Percentiles rank a stretch among this genome's conserved stretches.
Evolutionary conservation across 2,888 invertebrate species (phyloP).

Genomic region (Scelioninae gen. 1): DNA sequence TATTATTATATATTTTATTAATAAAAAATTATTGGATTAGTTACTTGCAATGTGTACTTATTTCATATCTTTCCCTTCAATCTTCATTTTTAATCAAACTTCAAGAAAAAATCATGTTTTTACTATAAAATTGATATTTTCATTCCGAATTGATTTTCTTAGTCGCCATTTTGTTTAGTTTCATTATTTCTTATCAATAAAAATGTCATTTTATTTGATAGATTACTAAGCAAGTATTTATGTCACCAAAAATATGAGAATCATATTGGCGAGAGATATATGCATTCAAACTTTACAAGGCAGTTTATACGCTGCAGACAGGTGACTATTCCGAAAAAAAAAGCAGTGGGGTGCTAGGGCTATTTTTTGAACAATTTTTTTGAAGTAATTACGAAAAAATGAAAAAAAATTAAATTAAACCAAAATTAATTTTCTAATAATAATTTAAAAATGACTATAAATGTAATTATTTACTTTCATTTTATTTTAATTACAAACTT

Average conservation of each 20-base stretch:
- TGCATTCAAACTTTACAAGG: too few species aligned
- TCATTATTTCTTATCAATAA: not conserved
- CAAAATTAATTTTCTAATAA: too few species aligned
- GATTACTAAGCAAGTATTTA: slow-evolving; percentile 15
- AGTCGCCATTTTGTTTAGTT: slow-evolving; percentile 8
- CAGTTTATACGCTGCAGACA: too few species aligned
- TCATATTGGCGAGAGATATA: slow-evolving; percentile 16
- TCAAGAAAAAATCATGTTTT: not conserved
- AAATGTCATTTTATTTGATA: not conserved
- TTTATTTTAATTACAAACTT: too few species aligned
- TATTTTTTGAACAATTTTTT: too few species aligned
- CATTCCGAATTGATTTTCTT: not conserved
- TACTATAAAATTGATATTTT: not conserved
- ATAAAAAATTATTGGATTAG: not conserved
- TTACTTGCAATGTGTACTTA: slow-evolving; percentile 3
- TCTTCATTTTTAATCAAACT: slow-evolving; percentile 7
- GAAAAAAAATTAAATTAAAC: too few species aligned
- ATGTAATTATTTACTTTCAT: too few species aligned
- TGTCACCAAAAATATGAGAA: slow-evolving; percentile 9
- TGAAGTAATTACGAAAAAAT: too few species aligned
- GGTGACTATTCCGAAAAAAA: too few species aligned
- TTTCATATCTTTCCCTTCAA: not conserved
- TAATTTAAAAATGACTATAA: too few species aligned
- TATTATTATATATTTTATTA: not conserved
- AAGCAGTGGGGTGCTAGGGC: too few species aligned